These are phyloP conservation scores for Ictidomys tridecemlineatus DNA, from an alignment of 2,113 vertebrate species.

Conservation along the genomic window DNA sequence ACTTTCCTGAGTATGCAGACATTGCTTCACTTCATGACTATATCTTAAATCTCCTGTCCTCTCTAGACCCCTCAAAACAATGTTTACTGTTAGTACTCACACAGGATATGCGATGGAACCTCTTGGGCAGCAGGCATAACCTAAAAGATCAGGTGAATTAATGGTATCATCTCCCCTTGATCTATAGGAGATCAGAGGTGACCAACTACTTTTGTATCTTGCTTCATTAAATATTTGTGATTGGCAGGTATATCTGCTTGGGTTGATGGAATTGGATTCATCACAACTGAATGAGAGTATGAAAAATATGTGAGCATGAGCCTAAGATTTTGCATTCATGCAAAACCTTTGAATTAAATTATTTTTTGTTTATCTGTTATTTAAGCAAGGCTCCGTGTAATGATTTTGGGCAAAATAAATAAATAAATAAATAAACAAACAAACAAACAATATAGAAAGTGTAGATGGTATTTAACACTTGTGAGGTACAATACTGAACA, in stretches of 20 bases:
- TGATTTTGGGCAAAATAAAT: too few relatives aligned
- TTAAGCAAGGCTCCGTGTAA: neutral
- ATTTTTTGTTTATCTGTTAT: neutral
- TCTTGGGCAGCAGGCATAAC: neutral
- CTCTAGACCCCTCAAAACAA: too few relatives aligned
- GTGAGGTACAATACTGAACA: too few relatives aligned
- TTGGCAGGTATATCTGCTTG: too few relatives aligned
- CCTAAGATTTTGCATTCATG: neutral
- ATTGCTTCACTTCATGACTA: too few relatives aligned
- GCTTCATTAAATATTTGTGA: too few relatives aligned
- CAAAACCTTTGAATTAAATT: neutral
- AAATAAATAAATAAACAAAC: too few relatives aligned
- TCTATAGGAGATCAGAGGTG: neutral
- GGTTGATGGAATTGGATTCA: too few relatives aligned
- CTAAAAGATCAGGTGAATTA: neutral
- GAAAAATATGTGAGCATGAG: neutral
- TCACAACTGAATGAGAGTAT: too few relatives aligned
- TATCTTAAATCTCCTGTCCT: too few relatives aligned
- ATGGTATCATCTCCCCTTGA: neutral
- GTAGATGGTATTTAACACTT: neutral
- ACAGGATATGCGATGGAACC: neutral
- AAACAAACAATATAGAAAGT: neutral
- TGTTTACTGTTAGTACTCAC: neutral
- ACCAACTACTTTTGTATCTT: too few relatives aligned
- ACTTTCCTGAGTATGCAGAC: too few relatives aligned